Percentiles rank a stretch among this genome's conserved stretches.
These are phyloP conservation scores for Sanderia malayensis DNA, from an alignment of 30 jellyfish, hydroid and myxozoan species.

Conservation along the genomic window DNA sequence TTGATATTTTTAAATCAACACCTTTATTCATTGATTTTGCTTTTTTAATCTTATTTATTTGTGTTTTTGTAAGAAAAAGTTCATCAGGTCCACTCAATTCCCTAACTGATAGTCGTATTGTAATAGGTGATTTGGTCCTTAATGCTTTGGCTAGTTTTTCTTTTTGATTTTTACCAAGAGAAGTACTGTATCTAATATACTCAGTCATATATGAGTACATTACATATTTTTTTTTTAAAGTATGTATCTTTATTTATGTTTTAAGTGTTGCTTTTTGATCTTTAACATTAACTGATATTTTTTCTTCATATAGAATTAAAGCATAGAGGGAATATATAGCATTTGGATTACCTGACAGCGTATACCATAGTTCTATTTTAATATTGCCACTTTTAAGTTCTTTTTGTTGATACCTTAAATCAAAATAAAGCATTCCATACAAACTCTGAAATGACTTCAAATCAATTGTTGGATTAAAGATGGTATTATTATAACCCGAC, in stretches of 20 bases:
- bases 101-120: slow-evolving; percentile 21
- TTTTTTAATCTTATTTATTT: slow-evolving; percentile 30
- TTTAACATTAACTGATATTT: slow-evolving; percentile 13
- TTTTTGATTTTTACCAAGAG: slow-evolving; percentile 44
- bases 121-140: slow-evolving; percentile 18
- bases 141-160: slow-evolving; percentile 48
- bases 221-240: background rate
- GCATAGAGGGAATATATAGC: slow-evolving; percentile 17
- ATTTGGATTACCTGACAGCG: slow-evolving; percentile 26
- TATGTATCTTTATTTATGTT: slow-evolving; percentile 16
- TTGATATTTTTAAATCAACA: slow-evolving; percentile 30
- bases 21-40: slow-evolving; percentile 29
- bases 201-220: slow-evolving; percentile 21
- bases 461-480: background rate
- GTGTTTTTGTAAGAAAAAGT: slow-evolving; percentile 47
- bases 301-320: slow-evolving; percentile 10
- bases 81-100: slow-evolving; percentile 41
- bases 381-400: slow-evolving; percentile 20
- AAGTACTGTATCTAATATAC: slow-evolving; percentile 14
- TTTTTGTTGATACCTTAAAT: slow-evolving; percentile 17
- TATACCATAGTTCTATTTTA: slow-evolving; percentile 20
- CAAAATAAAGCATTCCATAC: slow-evolving; percentile 24
- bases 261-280: slow-evolving; percentile 9
- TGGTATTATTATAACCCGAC: background rate
- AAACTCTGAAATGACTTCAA: slow-evolving; percentile 4